Evolutionary conservation across 2,888 invertebrate genomes (phyloP).

Genomic region (Epinotia demarniana): DNA sequence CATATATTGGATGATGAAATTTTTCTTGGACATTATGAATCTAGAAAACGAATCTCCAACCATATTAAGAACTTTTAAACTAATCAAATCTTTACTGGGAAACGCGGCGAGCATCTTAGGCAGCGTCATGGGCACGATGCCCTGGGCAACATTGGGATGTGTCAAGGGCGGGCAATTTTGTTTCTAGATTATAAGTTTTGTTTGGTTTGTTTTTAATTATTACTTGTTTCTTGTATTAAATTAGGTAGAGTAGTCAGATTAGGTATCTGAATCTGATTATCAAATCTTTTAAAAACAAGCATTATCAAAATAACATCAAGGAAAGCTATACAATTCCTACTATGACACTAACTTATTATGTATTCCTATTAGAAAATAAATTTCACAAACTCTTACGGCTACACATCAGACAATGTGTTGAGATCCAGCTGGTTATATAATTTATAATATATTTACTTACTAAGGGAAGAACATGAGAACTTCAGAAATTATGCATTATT

Average conservation of each 20-base stretch:
- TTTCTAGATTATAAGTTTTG: no score
- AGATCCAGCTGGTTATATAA: conserved; percentile 36
- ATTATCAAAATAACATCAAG: conserved; percentile 32
- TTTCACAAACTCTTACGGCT: conserved; percentile 27
- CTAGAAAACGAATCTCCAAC: neutral
- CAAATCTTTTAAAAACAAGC: neutral
- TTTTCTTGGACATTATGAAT: neutral
- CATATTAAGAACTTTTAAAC: neutral
- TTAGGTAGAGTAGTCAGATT: no score
- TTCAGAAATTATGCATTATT: conserved; percentile 37
- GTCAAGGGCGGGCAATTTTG: no score
- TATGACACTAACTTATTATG: conserved; percentile 41
- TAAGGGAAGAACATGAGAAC: conserved; percentile 37
- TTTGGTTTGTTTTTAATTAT: no score
- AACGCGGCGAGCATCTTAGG: no score
- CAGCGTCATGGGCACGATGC: no score
- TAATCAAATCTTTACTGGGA: neutral
- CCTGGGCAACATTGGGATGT: no score
- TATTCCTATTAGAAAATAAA: conserved; percentile 35
- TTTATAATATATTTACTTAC: conserved; percentile 38
- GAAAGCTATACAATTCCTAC: conserved; percentile 33
- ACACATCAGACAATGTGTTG: conserved; percentile 29
- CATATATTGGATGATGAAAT: no score
- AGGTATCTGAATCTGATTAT: no score
- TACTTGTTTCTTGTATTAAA: no score